Base-by-base conservation (phyloP, 1,140 invertebrate species). In the Akabosia matsudoensis region DNA sequence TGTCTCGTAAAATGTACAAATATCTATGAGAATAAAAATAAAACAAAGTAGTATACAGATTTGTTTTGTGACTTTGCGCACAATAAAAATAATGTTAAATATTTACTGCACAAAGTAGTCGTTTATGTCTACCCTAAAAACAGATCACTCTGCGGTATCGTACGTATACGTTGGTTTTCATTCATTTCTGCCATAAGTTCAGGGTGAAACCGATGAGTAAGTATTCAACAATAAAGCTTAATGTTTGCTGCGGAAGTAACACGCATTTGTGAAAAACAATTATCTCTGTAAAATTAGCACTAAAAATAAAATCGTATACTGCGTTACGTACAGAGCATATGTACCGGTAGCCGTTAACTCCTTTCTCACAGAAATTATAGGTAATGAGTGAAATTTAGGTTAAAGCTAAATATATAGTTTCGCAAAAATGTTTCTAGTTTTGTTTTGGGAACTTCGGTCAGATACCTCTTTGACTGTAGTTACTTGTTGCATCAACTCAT, bases 111-210 rank as follows among this genome's bases (percentile, higher is more conserved):
- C n/a, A n/a, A n/a, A 18, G 37, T 45, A 45, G 37, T 45, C 7
- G n/a, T 45, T 45, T 45, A 10, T 45, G 7, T 18, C 37, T 45
- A 45, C 37, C 37, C 18, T 10, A 45, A 18, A 45, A 10, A 45
- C 37, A 45, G n/a, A n/a, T n/a, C n/a, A n/a, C n/a, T n/a, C n/a
- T n/a, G n/a, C n/a, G n/a, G n/a, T n/a, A n/a, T n/a, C n/a, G n/a
- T 56, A 56, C 54, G 54, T 56, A 56, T 56, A 56, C 54, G 22
- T 45, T 56, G 54, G 10, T 56, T 56, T n/a, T 56, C 54, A 56
- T 56, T 45, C 54, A 56, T 56, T 56, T 56, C 24, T 56, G 14
- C 14, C 24, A 22, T 56, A 56, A 13, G 7, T 18, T 13, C 54
- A 56, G 24, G 54, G 54, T 56, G 13, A n/a, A 45, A 7, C 7